Conservation (phyloP, 2,888 invertebrate genomes). For the Philereme transversata region DNA sequence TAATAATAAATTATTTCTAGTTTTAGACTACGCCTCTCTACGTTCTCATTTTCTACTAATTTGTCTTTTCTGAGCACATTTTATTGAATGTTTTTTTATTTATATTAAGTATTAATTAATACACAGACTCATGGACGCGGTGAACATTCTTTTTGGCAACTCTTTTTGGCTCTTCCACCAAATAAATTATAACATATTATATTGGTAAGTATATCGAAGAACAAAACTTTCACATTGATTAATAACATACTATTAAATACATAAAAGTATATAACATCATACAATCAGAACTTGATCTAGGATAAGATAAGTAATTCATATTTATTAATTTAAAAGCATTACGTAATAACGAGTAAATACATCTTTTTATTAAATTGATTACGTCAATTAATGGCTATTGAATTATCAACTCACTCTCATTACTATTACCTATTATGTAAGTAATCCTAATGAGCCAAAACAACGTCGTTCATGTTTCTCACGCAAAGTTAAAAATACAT, state of each 20-base stretch:
- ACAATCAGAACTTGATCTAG: slow-evolving; percentile 46
- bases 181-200: slow-evolving; percentile 51
- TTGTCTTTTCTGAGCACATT: slow-evolving; percentile 81
- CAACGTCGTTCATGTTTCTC: slow-evolving; percentile 25
- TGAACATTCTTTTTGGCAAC: slow-evolving; percentile 75
- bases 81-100: slow-evolving; percentile 45
- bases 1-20: slow-evolving; percentile 47
- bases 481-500: slow-evolving; percentile 32
- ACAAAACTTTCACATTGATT: slow-evolving; percentile 7
- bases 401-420: not conserved
- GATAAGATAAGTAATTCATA: slow-evolving; percentile 6
- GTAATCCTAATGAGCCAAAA: slow-evolving; percentile 60
- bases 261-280: slow-evolving; percentile 60
- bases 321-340: slow-evolving; percentile 2
- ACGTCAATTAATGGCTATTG: slow-evolving; percentile 6
- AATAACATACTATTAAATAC: not conserved
- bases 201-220: slow-evolving; percentile 19
- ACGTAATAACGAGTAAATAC: not conserved
- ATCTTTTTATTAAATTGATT: not conserved
- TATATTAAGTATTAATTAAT: slow-evolving; percentile 21
- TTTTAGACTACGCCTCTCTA: slow-evolving; percentile 56
- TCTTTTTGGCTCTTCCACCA: slow-evolving; percentile 76
- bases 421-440: slow-evolving; percentile 1
- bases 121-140: slow-evolving; percentile 61
- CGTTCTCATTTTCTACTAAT: slow-evolving; percentile 57